Percentiles rank a stretch among this genome's conserved stretches.
Conservation (phyloP, 1,140 invertebrate species). For the Trichogramma pretiosum region DNA sequence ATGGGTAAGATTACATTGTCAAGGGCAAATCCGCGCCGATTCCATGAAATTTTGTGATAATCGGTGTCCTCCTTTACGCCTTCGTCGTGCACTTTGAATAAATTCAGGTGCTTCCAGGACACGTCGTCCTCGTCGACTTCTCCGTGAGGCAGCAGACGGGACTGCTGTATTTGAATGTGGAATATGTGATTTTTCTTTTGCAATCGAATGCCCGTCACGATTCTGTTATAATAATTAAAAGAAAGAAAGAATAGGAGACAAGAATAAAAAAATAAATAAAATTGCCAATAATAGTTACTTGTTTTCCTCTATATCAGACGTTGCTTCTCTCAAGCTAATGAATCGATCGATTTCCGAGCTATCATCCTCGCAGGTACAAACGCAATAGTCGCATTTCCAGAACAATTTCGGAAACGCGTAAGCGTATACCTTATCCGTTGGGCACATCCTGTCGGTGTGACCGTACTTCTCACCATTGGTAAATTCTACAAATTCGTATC, state of each 20-base stretch:
- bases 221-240: neutral
- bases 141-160: neutral
- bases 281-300: neutral
- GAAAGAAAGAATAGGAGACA: neutral
- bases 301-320: neutral
- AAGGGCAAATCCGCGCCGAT: neutral
- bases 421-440: too few relatives aligned
- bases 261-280: neutral
- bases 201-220: neutral
- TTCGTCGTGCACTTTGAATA: neutral
- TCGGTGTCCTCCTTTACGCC: neutral
- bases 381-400: neutral
- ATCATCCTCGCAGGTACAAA: neutral
- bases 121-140: neutral
- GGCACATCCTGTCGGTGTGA: too few relatives aligned
- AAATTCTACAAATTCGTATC: too few relatives aligned
- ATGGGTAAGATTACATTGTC: too few relatives aligned
- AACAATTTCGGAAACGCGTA: too few relatives aligned
- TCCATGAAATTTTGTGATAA: neutral
- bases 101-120: neutral
- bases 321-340: neutral
- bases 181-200: neutral
- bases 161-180: neutral
- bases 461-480: too few relatives aligned
- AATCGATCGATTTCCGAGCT: neutral